Percentiles rank a stretch among this genome's conserved stretches.
Conservation (phyloP, 2,888 invertebrate species). For the Dinocampus coccinellae region DNA sequence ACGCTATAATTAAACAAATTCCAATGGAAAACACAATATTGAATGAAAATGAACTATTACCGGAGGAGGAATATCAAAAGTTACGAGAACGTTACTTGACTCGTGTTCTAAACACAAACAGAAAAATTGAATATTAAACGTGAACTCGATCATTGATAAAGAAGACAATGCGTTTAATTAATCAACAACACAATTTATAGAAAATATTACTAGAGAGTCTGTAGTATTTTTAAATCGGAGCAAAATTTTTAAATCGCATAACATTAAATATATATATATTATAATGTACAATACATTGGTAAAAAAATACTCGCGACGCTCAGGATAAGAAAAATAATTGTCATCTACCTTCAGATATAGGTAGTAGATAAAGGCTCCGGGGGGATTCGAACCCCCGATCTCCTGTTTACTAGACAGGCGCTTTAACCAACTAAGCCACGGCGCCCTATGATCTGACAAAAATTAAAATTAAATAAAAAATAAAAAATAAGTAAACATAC, state of each 20-base stretch:
- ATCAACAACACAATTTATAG: no score
- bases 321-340: constrained; percentile 26
- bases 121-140: neutral
- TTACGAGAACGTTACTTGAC: constrained; percentile 37
- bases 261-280: no score
- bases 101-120: no score
- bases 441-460: no score
- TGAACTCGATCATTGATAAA: neutral
- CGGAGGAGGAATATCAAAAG: constrained; percentile 37
- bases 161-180: neutral
- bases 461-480: no score
- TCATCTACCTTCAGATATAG: no score
- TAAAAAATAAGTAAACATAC: no score
- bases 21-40: neutral
- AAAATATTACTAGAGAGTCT: no score
- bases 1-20: neutral
- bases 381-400: constrained; percentile 79
- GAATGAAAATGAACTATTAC: neutral
- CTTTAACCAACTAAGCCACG: no score
- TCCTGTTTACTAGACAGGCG: constrained; percentile 81
- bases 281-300: neutral
- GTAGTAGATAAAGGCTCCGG: constrained; percentile 72
- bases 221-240: no score
- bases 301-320: no score
- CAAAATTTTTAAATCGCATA: no score